Evolutionary conservation across 2,888 invertebrate species (phyloP).

Genomic region (Stenodera caucasica): DNA sequence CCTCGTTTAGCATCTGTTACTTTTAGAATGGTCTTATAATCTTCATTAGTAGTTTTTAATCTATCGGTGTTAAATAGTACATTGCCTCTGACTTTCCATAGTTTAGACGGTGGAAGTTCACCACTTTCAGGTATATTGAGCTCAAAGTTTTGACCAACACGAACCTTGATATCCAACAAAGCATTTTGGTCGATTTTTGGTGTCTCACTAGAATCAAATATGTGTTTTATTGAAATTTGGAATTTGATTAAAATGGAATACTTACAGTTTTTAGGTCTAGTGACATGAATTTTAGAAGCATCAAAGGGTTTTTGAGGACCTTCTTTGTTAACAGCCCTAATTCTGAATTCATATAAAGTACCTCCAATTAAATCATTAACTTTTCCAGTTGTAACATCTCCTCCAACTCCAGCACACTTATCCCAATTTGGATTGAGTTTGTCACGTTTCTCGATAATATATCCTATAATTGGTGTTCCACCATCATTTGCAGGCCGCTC

Average conservation of each 20-base stretch:
- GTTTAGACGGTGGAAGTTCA: slow-evolving; percentile 87
- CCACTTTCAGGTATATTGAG: slow-evolving; percentile 90
- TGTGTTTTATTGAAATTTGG: slow-evolving; percentile 1
- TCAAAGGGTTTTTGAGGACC: slow-evolving; percentile 90
- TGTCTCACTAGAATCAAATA: slow-evolving; percentile 65
- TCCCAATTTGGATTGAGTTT: slow-evolving; percentile 91
- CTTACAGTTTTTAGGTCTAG: slow-evolving; percentile 84
- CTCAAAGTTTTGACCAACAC: slow-evolving; percentile 87
- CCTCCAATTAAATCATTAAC: slow-evolving; percentile 89
- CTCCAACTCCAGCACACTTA: slow-evolving; percentile 87
- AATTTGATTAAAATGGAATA: slow-evolving; percentile 29
- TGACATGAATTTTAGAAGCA: slow-evolving; percentile 81
- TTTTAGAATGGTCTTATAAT: slow-evolving; percentile 82
- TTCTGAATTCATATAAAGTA: slow-evolving; percentile 89
- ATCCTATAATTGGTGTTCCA: slow-evolving; percentile 92
- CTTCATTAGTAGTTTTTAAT: slow-evolving; percentile 79
- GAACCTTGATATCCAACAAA: slow-evolving; percentile 85
- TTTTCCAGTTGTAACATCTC: slow-evolving; percentile 79
- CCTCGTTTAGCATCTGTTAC: slow-evolving; percentile 82
- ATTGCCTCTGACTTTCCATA: slow-evolving; percentile 84
- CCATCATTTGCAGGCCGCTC: slow-evolving; percentile 80
- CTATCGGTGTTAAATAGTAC: slow-evolving; percentile 75
- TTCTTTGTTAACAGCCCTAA: slow-evolving; percentile 90
- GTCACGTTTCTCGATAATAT: slow-evolving; percentile 89
- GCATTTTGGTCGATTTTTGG: slow-evolving; percentile 95